Base-by-base conservation (phyloP, 2,888 invertebrate genomes). In the Xylota sylvarum region DNA sequence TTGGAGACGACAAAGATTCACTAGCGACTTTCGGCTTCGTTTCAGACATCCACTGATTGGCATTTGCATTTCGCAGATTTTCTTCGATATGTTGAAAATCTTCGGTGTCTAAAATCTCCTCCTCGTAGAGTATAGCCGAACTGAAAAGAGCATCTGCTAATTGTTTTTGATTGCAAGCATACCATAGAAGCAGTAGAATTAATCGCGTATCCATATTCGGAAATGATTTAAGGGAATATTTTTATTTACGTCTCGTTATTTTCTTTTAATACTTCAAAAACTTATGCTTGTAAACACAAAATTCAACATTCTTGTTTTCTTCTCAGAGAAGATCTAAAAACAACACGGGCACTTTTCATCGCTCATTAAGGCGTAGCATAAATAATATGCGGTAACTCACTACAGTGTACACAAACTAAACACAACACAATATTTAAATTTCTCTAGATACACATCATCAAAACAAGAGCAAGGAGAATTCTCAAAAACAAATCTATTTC, bases 91-190 rank as follows among this genome's bases (percentile, higher is more conserved):
- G 32, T 35, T 32, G 9, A 35, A 56, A 37, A 65, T 58, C 27
- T 6, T 46, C 46, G 0, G 9, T 7, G 17, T 27, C 10, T n/a
- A 17, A 40, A 19, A 81, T 52, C 2, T 67, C 60, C 3, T 70
- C 76, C 17, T 55, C 77, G 40, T 62, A 48, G 7, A 86, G 14
- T 27, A 23, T 17, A 35, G 50, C 55, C 9, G 77, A 72, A 43
- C 60, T 79, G 1, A 84, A 52, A 0, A 83, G 19, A 1, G 70
- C 74, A 43, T 30, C 32, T 84, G 88, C 88, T 85, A 90, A 90
- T 89, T 90, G 89, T 83, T 89, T 88, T 87, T 89, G 90, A 88
- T 89, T 72, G 37, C 64, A 80, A 12, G 50, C 62, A 27, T 50
- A 88, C 89, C 90, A 88, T 89, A 92, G 89, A 88, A 85, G 17